Evolutionary conservation across 2,797 vertebrate genomes (phyloP).

Genomic region (Notamacropus eugenii): DNA sequence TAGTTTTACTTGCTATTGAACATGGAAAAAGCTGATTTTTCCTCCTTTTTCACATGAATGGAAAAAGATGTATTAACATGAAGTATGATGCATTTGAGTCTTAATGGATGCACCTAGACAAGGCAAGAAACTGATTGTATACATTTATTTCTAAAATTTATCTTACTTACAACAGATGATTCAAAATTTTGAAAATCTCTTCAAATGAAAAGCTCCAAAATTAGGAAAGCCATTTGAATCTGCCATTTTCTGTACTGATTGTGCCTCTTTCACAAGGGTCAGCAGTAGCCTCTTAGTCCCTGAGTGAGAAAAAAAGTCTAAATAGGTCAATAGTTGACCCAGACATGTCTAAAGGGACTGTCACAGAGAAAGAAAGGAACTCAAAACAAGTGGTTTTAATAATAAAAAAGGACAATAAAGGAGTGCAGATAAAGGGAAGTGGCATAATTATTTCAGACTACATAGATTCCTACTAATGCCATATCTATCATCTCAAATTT

Average conservation of each 20-base stretch:
- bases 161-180: slow-evolving; percentile 4
- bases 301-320: neutral
- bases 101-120: too few relatives aligned
- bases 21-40: slow-evolving; percentile 59
- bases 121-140: too few relatives aligned
- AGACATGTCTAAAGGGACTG: neutral
- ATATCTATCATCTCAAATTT: slow-evolving; percentile 3
- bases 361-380: neutral
- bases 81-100: neutral
- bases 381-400: too few relatives aligned
- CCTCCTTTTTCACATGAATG: slow-evolving; percentile 25
- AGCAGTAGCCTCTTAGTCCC: neutral
- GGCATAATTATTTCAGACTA: neutral
- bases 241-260: slow-evolving; percentile 17
- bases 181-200: neutral
- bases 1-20: slow-evolving; percentile 33
- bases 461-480: slow-evolving; percentile 17
- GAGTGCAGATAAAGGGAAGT: neutral
- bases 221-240: slow-evolving; percentile 36
- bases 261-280: neutral
- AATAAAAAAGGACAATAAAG: neutral
- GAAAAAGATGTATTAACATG: slow-evolving; percentile 4
- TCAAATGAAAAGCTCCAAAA: slow-evolving; percentile 19
- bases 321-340: neutral
- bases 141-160: neutral